Conservation (phyloP, 2,113 vertebrate genomes). For the Triplophysa dalaica region DNA sequence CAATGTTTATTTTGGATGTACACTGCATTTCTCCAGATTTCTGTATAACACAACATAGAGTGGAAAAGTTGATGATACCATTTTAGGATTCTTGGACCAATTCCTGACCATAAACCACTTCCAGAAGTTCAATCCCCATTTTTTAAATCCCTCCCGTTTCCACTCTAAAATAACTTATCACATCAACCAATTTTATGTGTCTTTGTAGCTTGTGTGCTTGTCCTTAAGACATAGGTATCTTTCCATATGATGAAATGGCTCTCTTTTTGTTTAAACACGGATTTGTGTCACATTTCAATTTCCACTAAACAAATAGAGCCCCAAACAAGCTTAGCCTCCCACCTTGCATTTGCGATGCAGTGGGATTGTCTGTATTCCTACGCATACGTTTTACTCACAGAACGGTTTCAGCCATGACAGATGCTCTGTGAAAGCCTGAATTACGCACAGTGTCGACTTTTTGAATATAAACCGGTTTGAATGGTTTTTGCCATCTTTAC, state of each 20-base stretch:
- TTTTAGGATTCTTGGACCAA: background rate
- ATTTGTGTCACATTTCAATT: conserved; percentile 59
- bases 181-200: conserved; percentile 30
- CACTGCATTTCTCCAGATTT: no score
- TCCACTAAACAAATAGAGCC: conserved; percentile 41
- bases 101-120: background rate
- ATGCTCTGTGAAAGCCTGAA: conserved; percentile 25
- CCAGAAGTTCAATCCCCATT: background rate
- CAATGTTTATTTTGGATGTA: no score
- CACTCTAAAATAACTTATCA: background rate
- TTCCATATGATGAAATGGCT: conserved; percentile 33
- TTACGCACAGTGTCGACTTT: conserved; percentile 29
- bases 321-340: conserved; percentile 41
- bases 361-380: conserved; percentile 3
- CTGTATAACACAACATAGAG: no score
- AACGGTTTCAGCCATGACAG: conserved; percentile 17
- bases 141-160: background rate
- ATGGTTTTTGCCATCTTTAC: background rate
- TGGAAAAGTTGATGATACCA: background rate
- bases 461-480: background rate
- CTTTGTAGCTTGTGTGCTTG: conserved; percentile 49
- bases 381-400: conserved; percentile 14
- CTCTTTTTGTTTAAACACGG: conserved; percentile 56
- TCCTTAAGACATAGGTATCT: conserved; percentile 39
- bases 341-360: conserved; percentile 32